phyloP scores from a whole-genome alignment of 2,113 vertebrate species.

The Ochotona curzoniae region DNA sequence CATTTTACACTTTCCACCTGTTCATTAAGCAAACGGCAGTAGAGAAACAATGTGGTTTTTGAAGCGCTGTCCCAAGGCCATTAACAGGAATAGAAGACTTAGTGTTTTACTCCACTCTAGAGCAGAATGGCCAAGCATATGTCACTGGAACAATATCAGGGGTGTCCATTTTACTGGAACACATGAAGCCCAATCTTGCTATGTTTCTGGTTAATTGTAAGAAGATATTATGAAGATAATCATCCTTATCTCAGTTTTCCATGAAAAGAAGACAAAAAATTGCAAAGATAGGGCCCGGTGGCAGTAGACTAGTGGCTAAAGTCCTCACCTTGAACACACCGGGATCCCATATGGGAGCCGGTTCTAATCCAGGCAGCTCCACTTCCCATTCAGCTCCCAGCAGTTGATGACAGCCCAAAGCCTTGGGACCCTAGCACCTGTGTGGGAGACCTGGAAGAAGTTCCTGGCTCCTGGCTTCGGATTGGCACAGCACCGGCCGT shows the following conservation, averaged over 20 bases:
- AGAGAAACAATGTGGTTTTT: background rate
- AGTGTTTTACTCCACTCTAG: background rate
- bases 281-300: no score
- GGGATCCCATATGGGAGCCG: no score
- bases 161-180: background rate
- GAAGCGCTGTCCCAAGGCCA: background rate
- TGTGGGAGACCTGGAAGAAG: no score
- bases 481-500: no score
- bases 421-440: no score
- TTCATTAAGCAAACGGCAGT: background rate
- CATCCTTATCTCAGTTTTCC: background rate
- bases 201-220: background rate
- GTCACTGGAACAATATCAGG: background rate
- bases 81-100: background rate
- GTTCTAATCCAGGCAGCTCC: no score
- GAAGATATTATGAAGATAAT: background rate
- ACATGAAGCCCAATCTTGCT: background rate
- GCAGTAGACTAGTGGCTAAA: no score
- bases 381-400: no score
- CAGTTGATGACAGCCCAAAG: no score
- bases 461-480: no score
- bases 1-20: background rate
- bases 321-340: no score
- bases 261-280: no score
- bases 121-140: background rate